A percentile compares a stretch with the other conserved stretches of the same genome.
These are phyloP conservation scores for Heliothis peltigera DNA, from an alignment of 2,888 invertebrate genomes.

Conservation along the genomic window DNA sequence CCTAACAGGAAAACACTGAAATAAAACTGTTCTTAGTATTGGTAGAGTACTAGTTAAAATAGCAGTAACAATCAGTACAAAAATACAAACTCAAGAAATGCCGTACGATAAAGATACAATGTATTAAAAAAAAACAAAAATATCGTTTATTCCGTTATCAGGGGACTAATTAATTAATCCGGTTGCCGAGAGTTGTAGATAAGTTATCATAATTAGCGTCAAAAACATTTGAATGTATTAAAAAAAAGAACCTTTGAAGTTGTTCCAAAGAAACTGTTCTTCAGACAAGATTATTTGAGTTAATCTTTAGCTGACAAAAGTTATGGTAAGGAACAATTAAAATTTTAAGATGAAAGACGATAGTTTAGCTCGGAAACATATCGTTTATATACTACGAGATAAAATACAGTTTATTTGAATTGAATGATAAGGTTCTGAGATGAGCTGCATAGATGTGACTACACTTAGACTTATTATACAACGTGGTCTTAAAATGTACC, in stretches of 20 bases:
- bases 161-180: slow-evolving; percentile 56
- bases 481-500: too few species aligned
- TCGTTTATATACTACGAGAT: slow-evolving; percentile 26
- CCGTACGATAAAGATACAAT: slow-evolving; percentile 13
- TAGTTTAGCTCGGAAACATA: neutral
- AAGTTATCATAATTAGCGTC: slow-evolving; percentile 58
- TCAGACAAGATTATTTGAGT: slow-evolving; percentile 8
- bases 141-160: slow-evolving; percentile 36
- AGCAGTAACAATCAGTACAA: slow-evolving; percentile 3
- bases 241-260: slow-evolving; percentile 49
- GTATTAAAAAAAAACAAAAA: slow-evolving; percentile 19
- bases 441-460: slow-evolving; percentile 38
- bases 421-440: slow-evolving; percentile 26
- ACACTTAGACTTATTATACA: too few species aligned
- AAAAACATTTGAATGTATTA: slow-evolving; percentile 41
- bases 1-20: neutral
- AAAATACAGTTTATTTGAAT: slow-evolving; percentile 42
- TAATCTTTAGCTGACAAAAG: slow-evolving; percentile 11
- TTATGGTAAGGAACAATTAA: slow-evolving; percentile 9
- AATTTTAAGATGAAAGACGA: slow-evolving; percentile 6
- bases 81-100: slow-evolving; percentile 15
- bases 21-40: neutral
- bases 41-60: neutral
- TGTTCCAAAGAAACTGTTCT: slow-evolving; percentile 23
- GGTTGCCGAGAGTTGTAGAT: slow-evolving; percentile 51